Evolutionary conservation across 2,113 vertebrate genomes (phyloP).

Genomic region (Neotoma lepida): DNA sequence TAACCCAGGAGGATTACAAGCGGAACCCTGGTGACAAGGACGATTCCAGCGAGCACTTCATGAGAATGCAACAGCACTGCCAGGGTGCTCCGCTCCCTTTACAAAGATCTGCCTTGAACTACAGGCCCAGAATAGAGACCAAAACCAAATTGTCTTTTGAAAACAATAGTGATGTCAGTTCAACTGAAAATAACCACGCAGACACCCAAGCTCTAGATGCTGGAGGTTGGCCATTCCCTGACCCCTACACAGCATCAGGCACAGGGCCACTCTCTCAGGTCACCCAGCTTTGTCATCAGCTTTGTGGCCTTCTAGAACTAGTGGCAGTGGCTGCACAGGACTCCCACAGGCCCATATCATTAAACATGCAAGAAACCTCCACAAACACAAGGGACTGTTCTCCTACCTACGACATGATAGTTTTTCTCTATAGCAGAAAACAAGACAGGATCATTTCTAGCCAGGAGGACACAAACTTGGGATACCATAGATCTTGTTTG

Average conservation of each 20-base stretch:
- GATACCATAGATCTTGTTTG: background rate
- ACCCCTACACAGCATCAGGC: background rate
- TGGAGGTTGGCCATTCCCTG: background rate
- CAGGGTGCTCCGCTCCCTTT: background rate
- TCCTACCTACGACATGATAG: background rate
- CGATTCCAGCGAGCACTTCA: background rate
- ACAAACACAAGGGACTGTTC: background rate
- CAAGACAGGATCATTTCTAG: background rate
- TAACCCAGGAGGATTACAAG: background rate
- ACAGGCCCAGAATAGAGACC: slow-evolving; percentile 69
- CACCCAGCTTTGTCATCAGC: background rate
- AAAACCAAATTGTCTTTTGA: background rate
- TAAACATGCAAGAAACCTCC: background rate
- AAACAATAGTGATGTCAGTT: slow-evolving; percentile 27
- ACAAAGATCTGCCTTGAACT: background rate
- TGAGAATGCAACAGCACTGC: too few species aligned
- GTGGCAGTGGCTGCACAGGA: background rate
- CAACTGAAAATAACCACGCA: background rate
- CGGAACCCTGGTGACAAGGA: background rate
- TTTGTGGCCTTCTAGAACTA: background rate
- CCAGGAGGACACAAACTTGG: background rate
- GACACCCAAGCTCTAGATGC: too few species aligned
- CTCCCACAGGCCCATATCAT: background rate
- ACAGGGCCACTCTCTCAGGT: background rate
- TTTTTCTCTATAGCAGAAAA: background rate